These are phyloP conservation scores for Drosophila orosa DNA, from an alignment of 1,140 invertebrate genomes.

Conservation along the genomic window DNA sequence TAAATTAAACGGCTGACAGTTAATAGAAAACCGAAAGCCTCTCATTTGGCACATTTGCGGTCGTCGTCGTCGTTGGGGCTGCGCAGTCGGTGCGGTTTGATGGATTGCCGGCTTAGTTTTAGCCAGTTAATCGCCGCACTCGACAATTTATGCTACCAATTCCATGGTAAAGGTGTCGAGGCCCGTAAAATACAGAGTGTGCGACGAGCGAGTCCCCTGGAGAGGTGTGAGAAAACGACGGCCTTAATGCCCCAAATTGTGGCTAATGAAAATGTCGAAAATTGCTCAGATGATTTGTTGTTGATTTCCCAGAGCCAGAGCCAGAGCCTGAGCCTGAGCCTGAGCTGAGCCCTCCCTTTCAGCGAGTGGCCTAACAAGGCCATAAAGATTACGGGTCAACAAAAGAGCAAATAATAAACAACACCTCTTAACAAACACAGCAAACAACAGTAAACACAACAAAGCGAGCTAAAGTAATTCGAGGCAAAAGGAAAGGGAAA, in stretches of 20 bases:
- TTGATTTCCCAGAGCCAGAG: slow-evolving; percentile 16
- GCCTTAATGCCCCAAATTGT: slow-evolving; percentile 44
- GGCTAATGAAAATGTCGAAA: slow-evolving; percentile 49
- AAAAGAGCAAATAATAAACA: slow-evolving; percentile 17
- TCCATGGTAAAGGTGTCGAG: slow-evolving; percentile 46
- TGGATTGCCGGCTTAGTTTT: slow-evolving; percentile 78
- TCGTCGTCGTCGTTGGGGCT: slow-evolving; percentile 5
- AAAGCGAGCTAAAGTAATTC: not conserved
- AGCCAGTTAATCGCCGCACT: slow-evolving; percentile 76
- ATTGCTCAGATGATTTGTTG: slow-evolving; percentile 48
- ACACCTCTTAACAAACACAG: not conserved
- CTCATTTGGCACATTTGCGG: slow-evolving; percentile 70
- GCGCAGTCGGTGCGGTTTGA: slow-evolving; percentile 58
- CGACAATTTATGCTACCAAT: slow-evolving; percentile 52
- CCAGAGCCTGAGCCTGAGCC: not conserved
- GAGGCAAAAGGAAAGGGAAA: not conserved
- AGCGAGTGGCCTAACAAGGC: slow-evolving; percentile 20
- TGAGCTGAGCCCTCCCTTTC: too few relatives aligned
- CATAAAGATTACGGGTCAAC: slow-evolving; percentile 42
- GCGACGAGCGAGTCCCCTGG: not conserved
- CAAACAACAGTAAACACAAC: slow-evolving; percentile 5
- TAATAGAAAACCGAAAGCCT: slow-evolving; percentile 79
- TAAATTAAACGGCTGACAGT: slow-evolving; percentile 75
- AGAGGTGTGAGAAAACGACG: slow-evolving; percentile 4
- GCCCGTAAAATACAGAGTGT: slow-evolving; percentile 27